Base-by-base conservation (phyloP, 2,888 invertebrate genomes). In the Cybosia mesomella region DNA sequence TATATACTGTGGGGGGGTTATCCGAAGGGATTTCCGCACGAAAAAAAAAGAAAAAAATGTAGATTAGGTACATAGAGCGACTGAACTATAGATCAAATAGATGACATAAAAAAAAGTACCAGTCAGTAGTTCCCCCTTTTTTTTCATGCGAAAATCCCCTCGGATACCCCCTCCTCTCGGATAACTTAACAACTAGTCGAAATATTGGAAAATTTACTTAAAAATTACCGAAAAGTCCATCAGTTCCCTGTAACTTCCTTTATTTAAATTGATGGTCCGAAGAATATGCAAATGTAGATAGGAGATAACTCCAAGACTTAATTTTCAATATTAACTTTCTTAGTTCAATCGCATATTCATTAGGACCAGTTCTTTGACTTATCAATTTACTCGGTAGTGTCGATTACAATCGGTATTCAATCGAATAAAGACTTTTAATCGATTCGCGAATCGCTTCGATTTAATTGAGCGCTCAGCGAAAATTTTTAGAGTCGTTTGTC, bases 331-430 rank as follows among this genome's bases (percentile, higher is more conserved):
- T 82, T 80, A 80, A 84, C 80, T 82, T 83, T 80, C 77, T 76
- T 76, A 76, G 72, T 67, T 67, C 70, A 73, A 79, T 83, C 78
- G 85, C 83, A 86, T 86, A 85, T 86, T 86, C 86, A 85, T 85
- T 79, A 79, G 71, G 49, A 66, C 71, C 66, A 68, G 72, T 79
- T 81, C 83, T 81, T 83, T 77, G 72, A 79, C 76, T 82, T 81
- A 82, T 81, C 80, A 81, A 81, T 80, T 81, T 73, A 76, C 74
- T 75, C 64, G 69, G 68, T 79, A 70, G 64, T 83, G 83, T 86
- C 83, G 83, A 85, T 87, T 85, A 86, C 83, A 83, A 86, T 86
- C 83, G 84, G 81, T 83, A 83, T 84, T 82, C 83, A 82, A 87
- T 85, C 82, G 81, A 83, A 80, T 82, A 82, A 68, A 61, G 76